Conservation (phyloP, 2,888 invertebrate species). For the Cerastis rubricosa region DNA sequence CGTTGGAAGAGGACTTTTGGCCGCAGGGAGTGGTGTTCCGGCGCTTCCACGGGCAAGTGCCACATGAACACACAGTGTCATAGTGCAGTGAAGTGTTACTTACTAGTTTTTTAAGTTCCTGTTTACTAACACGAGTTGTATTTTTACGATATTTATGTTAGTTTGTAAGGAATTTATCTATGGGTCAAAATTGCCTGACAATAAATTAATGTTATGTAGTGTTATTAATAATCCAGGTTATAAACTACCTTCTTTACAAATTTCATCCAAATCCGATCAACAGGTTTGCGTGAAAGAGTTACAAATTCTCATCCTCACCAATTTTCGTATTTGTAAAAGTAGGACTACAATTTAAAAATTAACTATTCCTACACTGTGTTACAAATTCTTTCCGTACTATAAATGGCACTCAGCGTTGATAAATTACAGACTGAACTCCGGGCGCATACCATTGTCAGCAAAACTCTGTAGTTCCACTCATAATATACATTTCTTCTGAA, state of each 20-base stretch:
- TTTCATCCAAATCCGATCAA: background rate
- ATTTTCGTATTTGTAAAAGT: background rate
- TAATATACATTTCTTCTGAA: slow-evolving; percentile 8
- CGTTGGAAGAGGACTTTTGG: too few species aligned
- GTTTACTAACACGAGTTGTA: too few species aligned
- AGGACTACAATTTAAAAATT: background rate
- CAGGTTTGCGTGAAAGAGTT: background rate
- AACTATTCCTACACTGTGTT: slow-evolving; percentile 8
- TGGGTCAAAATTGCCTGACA: too few species aligned
- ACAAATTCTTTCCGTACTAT: slow-evolving; percentile 18
- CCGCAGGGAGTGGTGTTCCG: too few species aligned
- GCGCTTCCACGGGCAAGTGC: too few species aligned
- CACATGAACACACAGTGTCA: too few species aligned
- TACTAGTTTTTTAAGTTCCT: too few species aligned
- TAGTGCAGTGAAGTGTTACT: too few species aligned
- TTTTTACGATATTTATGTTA: too few species aligned
- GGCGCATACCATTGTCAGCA: background rate
- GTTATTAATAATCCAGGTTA: background rate
- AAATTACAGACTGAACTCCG: slow-evolving; percentile 20
- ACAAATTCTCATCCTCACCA: background rate
- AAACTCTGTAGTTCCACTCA: slow-evolving; percentile 11
- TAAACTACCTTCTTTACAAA: background rate
- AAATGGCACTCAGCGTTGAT: slow-evolving; percentile 24
- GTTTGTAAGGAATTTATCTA: too few species aligned
- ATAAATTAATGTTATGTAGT: too few species aligned